Evolutionary conservation across 2,797 vertebrate species (phyloP).

Genomic region (Euthynnus affinis): DNA sequence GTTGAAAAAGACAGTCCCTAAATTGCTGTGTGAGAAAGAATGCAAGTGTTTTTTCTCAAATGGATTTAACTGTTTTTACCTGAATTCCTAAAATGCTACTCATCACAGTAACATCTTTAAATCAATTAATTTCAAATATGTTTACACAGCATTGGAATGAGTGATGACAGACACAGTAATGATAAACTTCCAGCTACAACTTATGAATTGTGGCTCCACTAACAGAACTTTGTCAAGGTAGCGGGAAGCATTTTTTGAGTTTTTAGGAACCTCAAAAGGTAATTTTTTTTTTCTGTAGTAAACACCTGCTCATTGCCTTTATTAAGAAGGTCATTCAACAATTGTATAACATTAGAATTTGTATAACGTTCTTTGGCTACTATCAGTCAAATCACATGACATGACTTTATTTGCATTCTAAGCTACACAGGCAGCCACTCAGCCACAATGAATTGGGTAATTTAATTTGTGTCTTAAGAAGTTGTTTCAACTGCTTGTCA

Average conservation of each 20-base stretch:
- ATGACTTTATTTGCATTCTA: slow-evolving; percentile 33
- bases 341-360: background rate
- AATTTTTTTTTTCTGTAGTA: background rate
- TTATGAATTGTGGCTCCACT: background rate
- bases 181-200: background rate
- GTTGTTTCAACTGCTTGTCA: slow-evolving; percentile 44
- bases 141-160: too few relatives aligned
- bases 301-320: background rate
- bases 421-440: background rate
- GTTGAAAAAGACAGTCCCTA: too few relatives aligned
- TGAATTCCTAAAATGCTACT: background rate
- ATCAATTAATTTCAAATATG: too few relatives aligned
- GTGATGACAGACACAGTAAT: background rate
- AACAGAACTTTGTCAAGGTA: background rate
- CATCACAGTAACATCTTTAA: too few relatives aligned
- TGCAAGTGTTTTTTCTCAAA: background rate
- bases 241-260: background rate
- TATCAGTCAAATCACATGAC: background rate
- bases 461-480: slow-evolving; percentile 49
- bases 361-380: background rate
- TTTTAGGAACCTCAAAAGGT: background rate
- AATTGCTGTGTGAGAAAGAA: background rate
- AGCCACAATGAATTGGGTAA: slow-evolving; percentile 20
- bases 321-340: background rate
- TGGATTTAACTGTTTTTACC: background rate